Evolutionary conservation across 2,113 vertebrate genomes (phyloP).

Genomic region (Limnothrissa miodon): DNA sequence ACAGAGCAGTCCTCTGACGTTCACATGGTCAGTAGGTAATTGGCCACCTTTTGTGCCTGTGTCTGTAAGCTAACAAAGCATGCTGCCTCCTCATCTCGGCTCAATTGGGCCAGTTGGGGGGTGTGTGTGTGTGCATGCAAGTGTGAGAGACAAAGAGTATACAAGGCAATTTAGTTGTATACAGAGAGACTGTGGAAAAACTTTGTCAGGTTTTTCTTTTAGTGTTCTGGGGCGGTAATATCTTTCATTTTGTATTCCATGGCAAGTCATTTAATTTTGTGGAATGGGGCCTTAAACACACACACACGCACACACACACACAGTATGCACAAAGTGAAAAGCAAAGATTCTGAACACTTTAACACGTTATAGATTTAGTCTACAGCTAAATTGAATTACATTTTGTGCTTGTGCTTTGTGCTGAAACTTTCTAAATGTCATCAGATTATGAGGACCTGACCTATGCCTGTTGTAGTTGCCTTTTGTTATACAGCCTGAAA

Average conservation of each 20-base stretch:
- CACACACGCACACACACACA: not conserved
- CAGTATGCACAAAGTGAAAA: too few relatives aligned
- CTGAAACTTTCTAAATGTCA: constrained; percentile 35
- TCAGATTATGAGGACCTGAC: constrained; percentile 24
- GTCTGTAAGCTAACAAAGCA: constrained; percentile 19
- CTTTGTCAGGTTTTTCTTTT: not conserved
- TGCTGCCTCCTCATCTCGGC: constrained; percentile 25
- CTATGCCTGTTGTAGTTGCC: constrained; percentile 13
- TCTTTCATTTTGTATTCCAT: not conserved
- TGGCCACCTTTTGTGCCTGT: constrained; percentile 29
- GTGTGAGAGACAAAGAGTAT: constrained; percentile 12
- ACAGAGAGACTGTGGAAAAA: too few relatives aligned
- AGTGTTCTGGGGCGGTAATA: not conserved
- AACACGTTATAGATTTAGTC: not conserved
- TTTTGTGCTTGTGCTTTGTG: not conserved
- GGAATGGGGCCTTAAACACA: not conserved
- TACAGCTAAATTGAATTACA: not conserved
- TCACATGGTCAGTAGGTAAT: constrained; percentile 27
- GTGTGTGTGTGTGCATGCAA: not conserved
- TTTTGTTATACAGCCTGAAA: constrained; percentile 33
- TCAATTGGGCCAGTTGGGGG: not conserved
- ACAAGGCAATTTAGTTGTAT: too few relatives aligned
- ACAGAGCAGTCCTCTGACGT: constrained; percentile 3
- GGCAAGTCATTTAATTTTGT: constrained; percentile 30
- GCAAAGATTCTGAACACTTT: not conserved